A percentile compares a stretch with the other conserved stretches of the same genome.
Conservation (phyloP, 2,888 invertebrate species). For the Tortrix viridana region DNA sequence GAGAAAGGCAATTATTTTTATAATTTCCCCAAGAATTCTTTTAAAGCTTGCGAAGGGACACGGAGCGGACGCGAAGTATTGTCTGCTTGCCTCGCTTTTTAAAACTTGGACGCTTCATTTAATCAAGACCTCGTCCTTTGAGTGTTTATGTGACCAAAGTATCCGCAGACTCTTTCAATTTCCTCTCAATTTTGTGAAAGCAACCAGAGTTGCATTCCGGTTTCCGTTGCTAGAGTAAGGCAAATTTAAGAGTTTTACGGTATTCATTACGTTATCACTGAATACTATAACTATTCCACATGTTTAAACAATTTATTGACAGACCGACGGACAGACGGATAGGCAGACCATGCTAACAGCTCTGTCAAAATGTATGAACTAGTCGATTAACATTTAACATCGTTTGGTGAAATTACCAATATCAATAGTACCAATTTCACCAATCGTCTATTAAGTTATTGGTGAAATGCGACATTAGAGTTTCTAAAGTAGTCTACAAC, state of each 20-base stretch:
- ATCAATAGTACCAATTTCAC: too few relatives aligned
- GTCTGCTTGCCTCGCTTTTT: constrained; percentile 56
- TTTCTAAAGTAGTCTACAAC: too few relatives aligned
- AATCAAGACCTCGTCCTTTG: constrained; percentile 63
- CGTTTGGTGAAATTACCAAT: too few relatives aligned
- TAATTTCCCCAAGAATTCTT: constrained; percentile 53
- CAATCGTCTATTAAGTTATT: too few relatives aligned
- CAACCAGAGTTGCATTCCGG: constrained; percentile 19
- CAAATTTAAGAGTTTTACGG: background rate
- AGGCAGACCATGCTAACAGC: too few relatives aligned
- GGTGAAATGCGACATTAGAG: too few relatives aligned
- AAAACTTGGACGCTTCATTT: constrained; percentile 65
- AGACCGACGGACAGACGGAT: too few relatives aligned
- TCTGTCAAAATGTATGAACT: too few relatives aligned
- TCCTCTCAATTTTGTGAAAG: constrained; percentile 43
- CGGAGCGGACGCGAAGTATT: constrained; percentile 55
- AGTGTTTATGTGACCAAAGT: constrained; percentile 64
- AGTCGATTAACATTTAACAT: too few relatives aligned
- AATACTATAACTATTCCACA: too few relatives aligned
- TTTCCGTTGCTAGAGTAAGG: background rate
- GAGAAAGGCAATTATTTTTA: constrained; percentile 57
- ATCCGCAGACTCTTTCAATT: constrained; percentile 53
- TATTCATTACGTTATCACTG: background rate
- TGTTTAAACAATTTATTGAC: too few relatives aligned
- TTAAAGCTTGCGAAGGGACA: constrained; percentile 54